These are phyloP conservation scores for Astreopora myriophthalma DNA, from an alignment of 64 coral and sea anemone species.

Conservation along the genomic window DNA sequence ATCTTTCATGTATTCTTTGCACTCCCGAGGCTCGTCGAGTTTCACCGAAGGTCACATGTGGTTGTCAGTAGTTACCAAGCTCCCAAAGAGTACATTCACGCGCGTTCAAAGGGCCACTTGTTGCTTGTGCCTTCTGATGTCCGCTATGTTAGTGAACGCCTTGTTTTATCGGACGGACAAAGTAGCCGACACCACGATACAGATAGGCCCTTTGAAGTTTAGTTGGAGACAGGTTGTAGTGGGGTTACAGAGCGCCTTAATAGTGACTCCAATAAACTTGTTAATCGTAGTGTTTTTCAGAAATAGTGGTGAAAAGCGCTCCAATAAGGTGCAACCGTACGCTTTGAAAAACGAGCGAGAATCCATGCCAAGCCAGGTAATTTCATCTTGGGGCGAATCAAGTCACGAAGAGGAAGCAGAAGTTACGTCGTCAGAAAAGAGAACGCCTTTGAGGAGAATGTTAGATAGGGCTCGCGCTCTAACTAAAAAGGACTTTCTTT, in stretches of 20 bases:
- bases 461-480: not conserved
- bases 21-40: constrained; percentile 41
- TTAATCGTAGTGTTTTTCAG: constrained; percentile 63
- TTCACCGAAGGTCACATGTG: constrained; percentile 81
- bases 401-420: not conserved
- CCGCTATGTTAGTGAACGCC: constrained; percentile 80
- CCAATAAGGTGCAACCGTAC: not conserved
- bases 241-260: constrained; percentile 60
- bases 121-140: constrained; percentile 70
- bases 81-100: constrained; percentile 70
- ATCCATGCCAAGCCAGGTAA: no score
- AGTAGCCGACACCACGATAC: constrained; percentile 49
- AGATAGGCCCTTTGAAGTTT: constrained; percentile 77
- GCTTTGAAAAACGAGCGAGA: no score
- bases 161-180: constrained; percentile 66
- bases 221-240: constrained; percentile 74
- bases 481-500: not conserved
- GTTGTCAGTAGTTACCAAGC: constrained; percentile 83
- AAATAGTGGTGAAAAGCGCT: constrained; percentile 1
- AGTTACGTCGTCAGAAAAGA: not conserved
- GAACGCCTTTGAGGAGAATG: not conserved
- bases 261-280: constrained; percentile 64
- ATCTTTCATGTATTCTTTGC: constrained; percentile 65
- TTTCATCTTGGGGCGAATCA: no score
- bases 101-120: constrained; percentile 83